phyloP scores from a whole-genome alignment of 2,888 invertebrate genomes.

The Dugesia japonica region DNA sequence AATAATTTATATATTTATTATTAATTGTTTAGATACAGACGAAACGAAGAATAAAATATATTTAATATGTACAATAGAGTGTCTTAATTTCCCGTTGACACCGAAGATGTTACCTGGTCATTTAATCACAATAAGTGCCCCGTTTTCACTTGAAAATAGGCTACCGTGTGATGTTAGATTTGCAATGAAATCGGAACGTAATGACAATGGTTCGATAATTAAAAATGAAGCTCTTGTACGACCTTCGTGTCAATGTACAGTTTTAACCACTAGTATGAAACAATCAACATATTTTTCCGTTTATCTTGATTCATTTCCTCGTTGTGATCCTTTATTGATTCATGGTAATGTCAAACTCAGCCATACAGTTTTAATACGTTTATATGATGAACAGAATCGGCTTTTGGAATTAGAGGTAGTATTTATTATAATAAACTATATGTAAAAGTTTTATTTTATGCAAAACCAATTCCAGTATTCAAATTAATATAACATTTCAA shows the following conservation, averaged over 20 bases:
- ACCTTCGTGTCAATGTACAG: background rate
- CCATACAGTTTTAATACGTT: slow-evolving; percentile 58
- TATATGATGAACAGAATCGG: slow-evolving; percentile 61
- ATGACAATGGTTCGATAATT: background rate
- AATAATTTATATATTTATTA: background rate
- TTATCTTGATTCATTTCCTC: slow-evolving; percentile 64
- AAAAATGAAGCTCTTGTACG: background rate
- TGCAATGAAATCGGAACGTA: background rate
- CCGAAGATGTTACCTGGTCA: background rate
- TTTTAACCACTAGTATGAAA: background rate
- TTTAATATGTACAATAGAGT: background rate
- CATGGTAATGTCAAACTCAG: slow-evolving; percentile 38
- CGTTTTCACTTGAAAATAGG: background rate
- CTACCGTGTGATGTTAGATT: background rate
- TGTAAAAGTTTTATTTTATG: no score
- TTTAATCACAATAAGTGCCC: background rate
- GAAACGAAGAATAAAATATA: background rate
- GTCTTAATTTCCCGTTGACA: background rate
- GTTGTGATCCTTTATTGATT: slow-evolving; percentile 55
- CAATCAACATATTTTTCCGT: background rate
- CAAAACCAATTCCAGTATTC: no score
- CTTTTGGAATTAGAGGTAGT: slow-evolving; percentile 60
- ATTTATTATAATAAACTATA: background rate
- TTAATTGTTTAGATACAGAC: background rate
- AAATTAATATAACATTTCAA: no score